A percentile compares a stretch with the other conserved stretches of the same genome.
Conservation (phyloP, 2,113 vertebrate genomes). For the Etheostoma spectabile region DNA sequence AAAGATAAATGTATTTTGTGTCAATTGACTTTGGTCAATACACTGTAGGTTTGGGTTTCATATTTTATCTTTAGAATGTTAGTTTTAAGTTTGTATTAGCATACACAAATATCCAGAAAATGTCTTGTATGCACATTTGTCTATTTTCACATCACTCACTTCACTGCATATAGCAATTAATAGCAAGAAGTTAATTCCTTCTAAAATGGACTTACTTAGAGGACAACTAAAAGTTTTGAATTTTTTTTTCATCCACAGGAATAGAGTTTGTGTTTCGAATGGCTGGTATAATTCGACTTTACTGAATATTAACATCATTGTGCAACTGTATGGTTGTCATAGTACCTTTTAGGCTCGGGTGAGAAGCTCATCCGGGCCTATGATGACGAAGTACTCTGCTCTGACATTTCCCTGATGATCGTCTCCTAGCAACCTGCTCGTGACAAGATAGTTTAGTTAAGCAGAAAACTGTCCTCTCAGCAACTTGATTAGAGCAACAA, state of each 20-base stretch:
- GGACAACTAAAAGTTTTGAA: not conserved
- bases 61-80: not conserved
- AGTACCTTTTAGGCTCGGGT: slow-evolving; percentile 78
- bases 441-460: slow-evolving; percentile 94
- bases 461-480: not conserved
- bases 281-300: not conserved
- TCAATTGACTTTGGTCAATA: not conserved
- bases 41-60: not conserved
- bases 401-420: slow-evolving; percentile 91
- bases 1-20: not conserved
- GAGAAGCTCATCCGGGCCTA: slow-evolving; percentile 91
- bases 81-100: not conserved
- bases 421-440: slow-evolving; percentile 93
- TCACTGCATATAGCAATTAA: not conserved
- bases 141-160: not conserved
- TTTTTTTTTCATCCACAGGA: not conserved
- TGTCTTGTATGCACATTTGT: not conserved
- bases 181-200: not conserved
- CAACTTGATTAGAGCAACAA: not conserved
- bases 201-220: not conserved
- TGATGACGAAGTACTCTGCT: slow-evolving; percentile 95
- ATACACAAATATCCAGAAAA: not conserved
- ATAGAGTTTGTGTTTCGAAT: not conserved
- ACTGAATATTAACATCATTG: not conserved
- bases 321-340: not conserved